Evolutionary conservation across 2,888 invertebrate species (phyloP), one percentile per base, ranked within the genome.

Genomic region (Sympetrum striolatum): DNA sequence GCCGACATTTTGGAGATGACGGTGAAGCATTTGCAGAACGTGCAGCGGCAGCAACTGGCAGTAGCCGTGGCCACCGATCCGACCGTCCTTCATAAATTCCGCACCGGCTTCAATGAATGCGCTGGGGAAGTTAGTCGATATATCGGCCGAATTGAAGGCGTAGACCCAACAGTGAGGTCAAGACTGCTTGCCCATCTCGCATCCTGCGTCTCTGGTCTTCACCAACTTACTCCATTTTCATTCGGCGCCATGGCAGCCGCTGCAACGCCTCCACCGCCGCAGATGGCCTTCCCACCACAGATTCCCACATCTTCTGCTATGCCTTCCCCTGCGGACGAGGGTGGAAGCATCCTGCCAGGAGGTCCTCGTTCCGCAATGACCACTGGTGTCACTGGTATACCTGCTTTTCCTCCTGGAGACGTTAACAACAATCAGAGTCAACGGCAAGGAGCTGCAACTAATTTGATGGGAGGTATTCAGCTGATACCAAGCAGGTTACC

Each of bases 1-100:
- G 98, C 99, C 0, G 99, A 99, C 94, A 98, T 99, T 92, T 94
- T 99, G 90, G 99, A 99, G 94, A 96, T 98, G 95, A 98, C 98
- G 0, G 98, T 99, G 82, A 97, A 98, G 93, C 98, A 98, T 93
- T 95, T 99, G 90, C 98, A 98, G 93, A 97, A 97, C 91, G 94
- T 99, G 25, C 98, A 98, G 93, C 95, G 98, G 18, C 98, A 98
- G 93, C 98, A 98, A 93, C 94, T 97, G 81, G 97, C 97, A 14
- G 96, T 97, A 92, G 97, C 98, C 39, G 97, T 97, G 92, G 96
- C 97, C 0, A 96, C 97, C 15, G 98, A 98, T 93, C 98, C 98
- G 0, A 96, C 96, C 25, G 97, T 98, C 2, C 94, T 98, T 81
- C 97, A 96, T 93, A 96, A 98, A 93, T 98, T 98, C 94, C 96